Evolutionary conservation across 2,797 vertebrate species (phyloP).

Genomic region (Corythornis leucogaster): DNA sequence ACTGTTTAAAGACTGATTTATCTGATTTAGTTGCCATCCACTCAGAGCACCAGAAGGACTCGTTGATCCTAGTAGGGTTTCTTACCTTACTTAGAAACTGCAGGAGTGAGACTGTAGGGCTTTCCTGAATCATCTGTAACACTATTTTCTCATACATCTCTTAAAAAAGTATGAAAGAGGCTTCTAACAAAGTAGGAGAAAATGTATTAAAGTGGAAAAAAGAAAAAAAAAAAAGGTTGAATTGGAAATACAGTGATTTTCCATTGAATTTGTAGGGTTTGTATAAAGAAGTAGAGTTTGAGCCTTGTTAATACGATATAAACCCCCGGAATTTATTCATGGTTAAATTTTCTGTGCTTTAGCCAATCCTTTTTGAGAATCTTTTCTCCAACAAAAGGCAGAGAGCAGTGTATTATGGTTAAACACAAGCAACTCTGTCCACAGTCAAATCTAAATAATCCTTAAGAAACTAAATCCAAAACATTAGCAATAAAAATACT

Average conservation of each 20-base stretch:
- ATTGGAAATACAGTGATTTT: constrained; percentile 6
- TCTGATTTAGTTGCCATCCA: constrained; percentile 5
- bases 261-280: neutral
- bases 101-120: neutral
- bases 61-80: neutral
- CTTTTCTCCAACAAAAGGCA: neutral
- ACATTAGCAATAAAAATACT: constrained; percentile 61
- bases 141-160: neutral
- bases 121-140: neutral
- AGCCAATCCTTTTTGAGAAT: neutral
- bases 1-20: constrained; percentile 8
- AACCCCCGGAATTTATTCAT: constrained; percentile 44
- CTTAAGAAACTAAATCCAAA: constrained; percentile 55
- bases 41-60: neutral
- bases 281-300: constrained; percentile 25
- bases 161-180: neutral
- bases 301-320: constrained; percentile 44
- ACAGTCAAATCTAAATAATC: constrained; percentile 46
- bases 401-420: constrained; percentile 6
- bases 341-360: constrained; percentile 30
- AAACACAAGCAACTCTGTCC: constrained; percentile 46
- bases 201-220: neutral
- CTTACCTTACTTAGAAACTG: neutral
- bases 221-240: neutral
- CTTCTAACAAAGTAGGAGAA: neutral